phyloP scores from a whole-genome alignment of 2,888 invertebrate genomes.

The Theretra japonica region DNA sequence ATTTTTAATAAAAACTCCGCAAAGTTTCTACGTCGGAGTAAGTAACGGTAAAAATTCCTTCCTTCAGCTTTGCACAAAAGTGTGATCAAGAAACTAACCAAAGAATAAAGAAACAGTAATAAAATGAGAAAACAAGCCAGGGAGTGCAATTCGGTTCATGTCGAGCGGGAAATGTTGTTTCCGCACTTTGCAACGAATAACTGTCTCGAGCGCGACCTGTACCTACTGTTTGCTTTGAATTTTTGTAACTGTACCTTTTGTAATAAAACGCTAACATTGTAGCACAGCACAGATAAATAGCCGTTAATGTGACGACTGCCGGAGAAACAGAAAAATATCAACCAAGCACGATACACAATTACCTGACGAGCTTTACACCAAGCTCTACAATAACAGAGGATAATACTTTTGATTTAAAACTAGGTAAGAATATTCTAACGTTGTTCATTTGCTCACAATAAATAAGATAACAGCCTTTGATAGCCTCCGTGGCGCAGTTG shows the following conservation, averaged over 20 bases:
- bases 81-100: constrained; percentile 34
- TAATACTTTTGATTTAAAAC: not conserved
- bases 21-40: constrained; percentile 6
- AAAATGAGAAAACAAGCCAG: constrained; percentile 55
- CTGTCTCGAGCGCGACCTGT: constrained; percentile 54
- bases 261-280: constrained; percentile 27
- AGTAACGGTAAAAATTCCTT: constrained; percentile 22
- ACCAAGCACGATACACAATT: not conserved
- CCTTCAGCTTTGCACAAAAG: constrained; percentile 27
- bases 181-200: constrained; percentile 58
- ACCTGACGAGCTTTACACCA: not conserved
- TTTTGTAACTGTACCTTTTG: constrained; percentile 42
- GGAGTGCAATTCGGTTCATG: constrained; percentile 57
- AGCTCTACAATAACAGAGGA: too few species aligned
- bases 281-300: constrained; percentile 14
- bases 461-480: too few species aligned
- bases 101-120: constrained; percentile 50
- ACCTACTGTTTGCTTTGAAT: constrained; percentile 47
- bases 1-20: constrained; percentile 14
- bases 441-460: too few species aligned
- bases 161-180: constrained; percentile 55
- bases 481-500: too few species aligned
- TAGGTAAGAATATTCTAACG: not conserved
- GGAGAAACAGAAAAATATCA: not conserved
- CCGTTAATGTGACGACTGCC: not conserved